phyloP scores from a whole-genome alignment of 2,797 vertebrate species.

The Tenualosa thibaudeaui region DNA sequence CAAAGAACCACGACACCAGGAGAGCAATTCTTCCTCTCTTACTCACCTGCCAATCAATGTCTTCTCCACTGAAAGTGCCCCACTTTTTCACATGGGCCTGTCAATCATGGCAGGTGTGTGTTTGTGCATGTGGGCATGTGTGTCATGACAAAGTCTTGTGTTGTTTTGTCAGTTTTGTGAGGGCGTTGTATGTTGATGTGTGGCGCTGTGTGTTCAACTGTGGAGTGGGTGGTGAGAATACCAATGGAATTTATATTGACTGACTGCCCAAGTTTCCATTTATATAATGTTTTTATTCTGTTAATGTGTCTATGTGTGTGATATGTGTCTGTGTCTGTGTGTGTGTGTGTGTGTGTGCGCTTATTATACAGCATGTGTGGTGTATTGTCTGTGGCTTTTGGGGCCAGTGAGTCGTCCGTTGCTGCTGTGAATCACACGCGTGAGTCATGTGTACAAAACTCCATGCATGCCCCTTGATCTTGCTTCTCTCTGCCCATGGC shows the following conservation, averaged over 20 bases:
- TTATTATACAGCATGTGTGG: slow-evolving; percentile 30
- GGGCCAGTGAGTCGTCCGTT: slow-evolving; percentile 45
- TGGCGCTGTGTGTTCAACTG: background rate
- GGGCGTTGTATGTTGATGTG: background rate
- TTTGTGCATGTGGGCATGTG: background rate
- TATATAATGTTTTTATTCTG: background rate
- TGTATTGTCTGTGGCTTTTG: slow-evolving; percentile 38
- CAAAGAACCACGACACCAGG: background rate
- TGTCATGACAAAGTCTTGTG: background rate
- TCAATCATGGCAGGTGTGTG: slow-evolving; percentile 18
- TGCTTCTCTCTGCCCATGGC: background rate
- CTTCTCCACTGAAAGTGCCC: background rate
- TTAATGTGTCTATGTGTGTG: background rate
- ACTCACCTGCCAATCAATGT: slow-evolving; percentile 29
- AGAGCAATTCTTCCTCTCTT: slow-evolving; percentile 38
- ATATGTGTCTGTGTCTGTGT: background rate
- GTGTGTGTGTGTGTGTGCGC: slow-evolving; percentile 24
- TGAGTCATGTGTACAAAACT: slow-evolving; percentile 43
- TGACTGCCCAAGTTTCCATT: background rate
- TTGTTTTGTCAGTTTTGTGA: background rate
- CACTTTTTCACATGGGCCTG: slow-evolving; percentile 9
- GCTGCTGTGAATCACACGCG: slow-evolving; percentile 49
- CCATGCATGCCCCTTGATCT: background rate
- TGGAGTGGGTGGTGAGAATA: background rate
- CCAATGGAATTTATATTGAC: background rate